A percentile compares a stretch with the other conserved stretches of the same genome.
These are phyloP conservation scores for Caenorhabditis panamensis DNA, from an alignment of 2,888 invertebrate species.

Conservation along the genomic window DNA sequence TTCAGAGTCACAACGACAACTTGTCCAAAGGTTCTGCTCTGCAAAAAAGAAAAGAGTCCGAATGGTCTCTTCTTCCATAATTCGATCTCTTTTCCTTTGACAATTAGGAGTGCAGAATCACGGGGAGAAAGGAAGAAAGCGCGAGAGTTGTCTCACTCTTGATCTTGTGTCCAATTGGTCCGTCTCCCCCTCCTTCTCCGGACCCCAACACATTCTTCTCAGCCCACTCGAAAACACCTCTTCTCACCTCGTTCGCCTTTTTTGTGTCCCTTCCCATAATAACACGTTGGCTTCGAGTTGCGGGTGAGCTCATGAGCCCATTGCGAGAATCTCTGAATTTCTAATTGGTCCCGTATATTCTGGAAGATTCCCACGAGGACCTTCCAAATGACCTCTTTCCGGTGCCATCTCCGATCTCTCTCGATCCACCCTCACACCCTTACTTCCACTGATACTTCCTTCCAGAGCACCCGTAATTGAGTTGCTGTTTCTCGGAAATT, in stretches of 20 bases:
- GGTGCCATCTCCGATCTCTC: not conserved
- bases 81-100: conserved; percentile 38
- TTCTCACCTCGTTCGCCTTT: not conserved
- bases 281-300: conserved; percentile 7
- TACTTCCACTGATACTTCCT: not conserved
- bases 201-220: not conserved
- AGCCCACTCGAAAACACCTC: conserved; percentile 10
- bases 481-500: conserved; percentile 21
- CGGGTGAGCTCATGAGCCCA: not conserved
- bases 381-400: conserved; percentile 19
- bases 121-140: not conserved
- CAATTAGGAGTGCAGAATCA: conserved; percentile 37
- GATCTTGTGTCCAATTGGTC: conserved; percentile 3
- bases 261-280: not conserved
- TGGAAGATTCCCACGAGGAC: not conserved
- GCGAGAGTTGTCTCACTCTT: not conserved
- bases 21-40: conserved; percentile 6
- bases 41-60: conserved; percentile 3
- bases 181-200: not conserved
- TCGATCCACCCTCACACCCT: conserved; percentile 39
- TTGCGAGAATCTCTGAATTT: conserved; percentile 12
- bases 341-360: conserved; percentile 29
- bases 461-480: conserved; percentile 21
- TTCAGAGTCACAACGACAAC: not conserved
- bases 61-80: conserved; percentile 41